A percentile compares a stretch with the other conserved stretches of the same genome.
Evolutionary conservation across 2,797 vertebrate species (phyloP).

Genomic region (Enteromius thamalakanensis): DNA sequence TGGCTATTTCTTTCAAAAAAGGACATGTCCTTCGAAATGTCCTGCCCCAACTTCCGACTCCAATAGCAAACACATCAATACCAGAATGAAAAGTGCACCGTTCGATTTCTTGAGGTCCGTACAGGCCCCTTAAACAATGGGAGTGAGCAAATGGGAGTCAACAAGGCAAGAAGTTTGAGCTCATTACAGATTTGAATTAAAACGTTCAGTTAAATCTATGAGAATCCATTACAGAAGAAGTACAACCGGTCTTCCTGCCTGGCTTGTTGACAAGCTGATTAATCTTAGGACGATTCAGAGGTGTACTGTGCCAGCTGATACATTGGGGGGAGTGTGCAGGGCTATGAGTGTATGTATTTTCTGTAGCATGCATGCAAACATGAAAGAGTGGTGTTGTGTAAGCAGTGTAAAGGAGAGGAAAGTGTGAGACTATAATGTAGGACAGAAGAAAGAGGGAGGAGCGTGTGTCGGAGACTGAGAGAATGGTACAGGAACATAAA

Average conservation of each 20-base stretch:
- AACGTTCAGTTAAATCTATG: neutral
- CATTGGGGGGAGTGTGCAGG: conserved; percentile 36
- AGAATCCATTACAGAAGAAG: neutral
- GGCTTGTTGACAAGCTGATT: conserved; percentile 51
- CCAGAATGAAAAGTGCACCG: neutral
- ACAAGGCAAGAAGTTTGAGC: conserved; percentile 16
- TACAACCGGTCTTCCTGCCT: conserved; percentile 17
- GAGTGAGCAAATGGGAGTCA: conserved; percentile 6
- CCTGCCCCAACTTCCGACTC: neutral
- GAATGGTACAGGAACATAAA: conserved; percentile 47
- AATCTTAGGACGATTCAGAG: conserved; percentile 45
- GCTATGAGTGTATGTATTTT: conserved; percentile 41
- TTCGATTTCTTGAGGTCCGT: neutral
- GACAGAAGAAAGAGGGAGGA: conserved; percentile 37
- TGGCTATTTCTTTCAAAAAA: neutral
- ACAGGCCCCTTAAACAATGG: neutral
- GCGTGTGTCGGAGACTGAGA: conserved; percentile 30
- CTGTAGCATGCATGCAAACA: conserved; percentile 4
- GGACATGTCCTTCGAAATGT: neutral
- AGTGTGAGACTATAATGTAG: conserved; percentile 38
- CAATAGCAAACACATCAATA: neutral
- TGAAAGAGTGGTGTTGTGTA: conserved; percentile 11
- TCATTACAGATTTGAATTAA: conserved; percentile 11
- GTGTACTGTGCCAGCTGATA: conserved; percentile 26
- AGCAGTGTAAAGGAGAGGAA: conserved; percentile 19